Percentiles rank a stretch among this genome's conserved stretches.
Evolutionary conservation across 2,888 invertebrate species (phyloP).

Genomic region (Acanthosepion lycidas): DNA sequence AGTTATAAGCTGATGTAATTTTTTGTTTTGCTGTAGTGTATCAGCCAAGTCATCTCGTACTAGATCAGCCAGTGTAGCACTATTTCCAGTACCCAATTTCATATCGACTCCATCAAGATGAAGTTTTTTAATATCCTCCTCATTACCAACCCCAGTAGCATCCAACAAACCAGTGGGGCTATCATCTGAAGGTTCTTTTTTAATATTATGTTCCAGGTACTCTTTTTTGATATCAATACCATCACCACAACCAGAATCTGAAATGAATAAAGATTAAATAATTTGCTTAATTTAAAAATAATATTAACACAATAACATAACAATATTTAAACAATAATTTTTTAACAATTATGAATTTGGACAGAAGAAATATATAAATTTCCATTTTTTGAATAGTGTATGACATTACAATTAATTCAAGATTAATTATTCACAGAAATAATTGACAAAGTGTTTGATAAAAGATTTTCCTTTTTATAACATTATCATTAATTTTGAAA

Average conservation of each 20-base stretch:
- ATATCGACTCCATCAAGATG: background rate
- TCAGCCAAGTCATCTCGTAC: slow-evolving; percentile 89
- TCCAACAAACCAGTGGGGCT: background rate
- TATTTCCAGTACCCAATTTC: slow-evolving; percentile 47
- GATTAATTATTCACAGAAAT: too few species aligned
- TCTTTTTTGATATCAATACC: slow-evolving; percentile 57
- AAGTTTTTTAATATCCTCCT: background rate
- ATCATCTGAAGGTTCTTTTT: slow-evolving; percentile 39
- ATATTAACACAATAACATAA: too few species aligned
- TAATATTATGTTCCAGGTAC: slow-evolving; percentile 54
- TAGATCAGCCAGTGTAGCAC: slow-evolving; percentile 76
- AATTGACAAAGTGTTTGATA: too few species aligned
- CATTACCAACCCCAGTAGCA: slow-evolving; percentile 8
- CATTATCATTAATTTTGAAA: too few species aligned
- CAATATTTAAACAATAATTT: too few species aligned
- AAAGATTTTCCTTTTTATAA: too few species aligned
- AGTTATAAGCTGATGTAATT: slow-evolving; percentile 92
- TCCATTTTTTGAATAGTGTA: too few species aligned
- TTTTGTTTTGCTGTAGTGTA: slow-evolving; percentile 91
- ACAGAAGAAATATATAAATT: too few species aligned
- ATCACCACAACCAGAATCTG: slow-evolving; percentile 49
- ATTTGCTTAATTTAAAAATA: too few species aligned
- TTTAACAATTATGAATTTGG: too few species aligned
- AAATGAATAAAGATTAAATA: background rate
- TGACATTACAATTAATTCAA: too few species aligned